Conservation (phyloP, 2,888 invertebrate genomes). For the Caenorhabditis sp. region DNA sequence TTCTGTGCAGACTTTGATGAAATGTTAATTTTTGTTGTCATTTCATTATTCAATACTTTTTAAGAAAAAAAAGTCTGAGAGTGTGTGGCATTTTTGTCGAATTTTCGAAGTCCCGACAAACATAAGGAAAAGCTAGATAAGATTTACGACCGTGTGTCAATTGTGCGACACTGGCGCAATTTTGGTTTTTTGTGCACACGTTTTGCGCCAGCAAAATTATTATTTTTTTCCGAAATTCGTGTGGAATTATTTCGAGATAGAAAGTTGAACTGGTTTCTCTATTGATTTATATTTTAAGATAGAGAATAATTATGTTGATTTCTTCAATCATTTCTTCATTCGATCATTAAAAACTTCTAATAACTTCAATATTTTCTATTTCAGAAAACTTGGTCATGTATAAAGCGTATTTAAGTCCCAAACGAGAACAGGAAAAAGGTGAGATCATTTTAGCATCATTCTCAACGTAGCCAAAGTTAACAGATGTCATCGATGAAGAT, state of each 20-base stretch:
- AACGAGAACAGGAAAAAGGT: background rate
- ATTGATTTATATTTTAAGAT: no score
- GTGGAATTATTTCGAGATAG: background rate
- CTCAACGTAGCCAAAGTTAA: background rate
- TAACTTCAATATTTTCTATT: background rate
- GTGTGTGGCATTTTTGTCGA: background rate
- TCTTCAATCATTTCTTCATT: no score
- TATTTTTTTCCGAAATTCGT: background rate
- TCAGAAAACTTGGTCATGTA: background rate
- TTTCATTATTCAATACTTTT: no score
- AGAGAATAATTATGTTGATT: no score
- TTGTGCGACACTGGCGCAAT: background rate
- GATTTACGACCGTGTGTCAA: background rate
- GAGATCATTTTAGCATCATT: background rate
- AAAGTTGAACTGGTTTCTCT: background rate
- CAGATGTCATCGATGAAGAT: background rate
- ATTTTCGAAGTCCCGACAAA: background rate
- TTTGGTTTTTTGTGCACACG: background rate
- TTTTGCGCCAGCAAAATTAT: background rate
- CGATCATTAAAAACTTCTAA: no score
- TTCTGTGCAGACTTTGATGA: no score
- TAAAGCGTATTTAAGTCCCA: background rate
- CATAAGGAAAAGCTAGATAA: background rate
- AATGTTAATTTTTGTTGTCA: no score
- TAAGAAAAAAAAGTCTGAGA: background rate